Evolutionary conservation across 2,888 invertebrate species (phyloP), one percentile per base, ranked within the genome.

Genomic region (Chrysodeixis includens): DNA sequence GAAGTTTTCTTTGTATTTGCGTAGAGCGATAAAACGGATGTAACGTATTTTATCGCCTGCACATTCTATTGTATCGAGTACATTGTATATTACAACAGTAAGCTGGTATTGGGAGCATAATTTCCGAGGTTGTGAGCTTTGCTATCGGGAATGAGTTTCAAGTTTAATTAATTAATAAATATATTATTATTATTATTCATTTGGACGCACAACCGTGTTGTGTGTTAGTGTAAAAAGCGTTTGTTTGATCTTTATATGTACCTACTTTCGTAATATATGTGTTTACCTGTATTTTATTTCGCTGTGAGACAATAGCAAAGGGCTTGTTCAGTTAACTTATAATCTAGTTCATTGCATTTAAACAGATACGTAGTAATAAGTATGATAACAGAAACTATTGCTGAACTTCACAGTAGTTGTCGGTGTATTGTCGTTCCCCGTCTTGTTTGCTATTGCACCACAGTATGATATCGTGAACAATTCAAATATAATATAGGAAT

Each of bases 81-180:
- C 87, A 82, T 88, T 89, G 90, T 92, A 84, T 88, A 88, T 86
- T 84, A 89, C 87, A 88, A 89, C 90, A 87, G 87, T 89, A 92
- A 93, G 95, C 94, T 95, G 95, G 95, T 95, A 93, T 92, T 94
- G 94, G 95, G 95, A 95, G 94, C 95, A 95, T 94, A 83, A 92
- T 94, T 95, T 94, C 94, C 94, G 94, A 90, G 93, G 94, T 95
- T 94, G 94, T 94, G 94, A 94, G 88, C 88, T 91, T 90, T 89
- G 87, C 93, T 92, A 89, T 93, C 95, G 95, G 95, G 89, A 95
- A 94, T 94, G 91, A 92, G 89, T 94, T 74, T 93, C 92, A 90
- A 88, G 81, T 88, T 89, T 91, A 88, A 86, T 88, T 83, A 81
- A 80, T 79, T 73, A 79, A 73, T 83, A 76, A 76, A 79, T 83